Evolutionary conservation across 2,797 vertebrate species (phyloP), one percentile per base, ranked within the genome.

Genomic region (Ceryle rudis): DNA sequence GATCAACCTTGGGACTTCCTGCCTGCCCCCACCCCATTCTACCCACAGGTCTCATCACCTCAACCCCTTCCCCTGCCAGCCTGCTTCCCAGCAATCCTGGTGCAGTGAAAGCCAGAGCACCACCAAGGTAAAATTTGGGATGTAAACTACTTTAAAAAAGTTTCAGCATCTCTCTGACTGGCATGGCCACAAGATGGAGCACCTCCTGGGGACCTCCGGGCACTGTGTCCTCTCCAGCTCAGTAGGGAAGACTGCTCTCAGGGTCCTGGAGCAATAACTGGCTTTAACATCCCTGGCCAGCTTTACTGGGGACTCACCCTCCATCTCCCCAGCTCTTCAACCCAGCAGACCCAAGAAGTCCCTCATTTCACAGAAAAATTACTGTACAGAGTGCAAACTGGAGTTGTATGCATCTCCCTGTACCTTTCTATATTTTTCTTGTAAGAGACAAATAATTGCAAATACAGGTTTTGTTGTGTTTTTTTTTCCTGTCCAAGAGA

Each of bases 21-120:
- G 21, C 9, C 28, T 5, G 3, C 23, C 11, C 15, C 10, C 10
- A 37, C 14, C 8, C 35, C 9, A 6, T 10, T 2, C 6, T 41
- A n/a, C 35, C 25, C 37, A 62, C 44, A 55, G 5, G 7, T 44
- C 22, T 23, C 46, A 44, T 9, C 33, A 54, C 23, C 4, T 6
- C 1, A 1, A 22, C 8, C 55, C 11, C 11, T 78, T 67, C 16
- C 25, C 8, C 55, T 73, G 33, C 16, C 72, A 82, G 7, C 29
- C 35, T 26, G 11, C 7, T 23, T 49, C 15, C 17, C 69, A 44
- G 23, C 8, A 16, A 9, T n/a, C 8, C 49, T 31, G 31, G 15
- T 39, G 13, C 55, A 74, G 29, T 8, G 6, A 51, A 11, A 52
- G 15, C 8, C 25, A 49, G 74, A 54, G 74, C 10, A 65, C 5